phyloP scores from a whole-genome alignment of 2,888 invertebrate genomes.

The Listrodromus nycthemerus region DNA sequence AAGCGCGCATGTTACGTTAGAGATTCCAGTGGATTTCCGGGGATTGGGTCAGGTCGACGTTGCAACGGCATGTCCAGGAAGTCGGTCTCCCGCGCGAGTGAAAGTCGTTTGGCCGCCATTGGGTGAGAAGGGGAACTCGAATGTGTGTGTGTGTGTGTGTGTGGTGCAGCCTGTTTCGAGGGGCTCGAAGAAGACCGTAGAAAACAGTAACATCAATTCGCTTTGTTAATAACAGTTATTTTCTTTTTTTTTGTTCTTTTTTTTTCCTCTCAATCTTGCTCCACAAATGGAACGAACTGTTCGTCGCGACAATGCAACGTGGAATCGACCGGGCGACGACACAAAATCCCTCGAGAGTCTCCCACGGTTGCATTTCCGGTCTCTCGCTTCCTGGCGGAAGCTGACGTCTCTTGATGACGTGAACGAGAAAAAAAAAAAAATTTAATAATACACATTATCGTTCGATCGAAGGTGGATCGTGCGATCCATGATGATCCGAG shows the following conservation, averaged over 20 bases:
- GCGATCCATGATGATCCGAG: background rate
- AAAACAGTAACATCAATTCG: too few relatives aligned
- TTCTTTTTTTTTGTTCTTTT: background rate
- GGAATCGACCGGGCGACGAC: conserved; percentile 27
- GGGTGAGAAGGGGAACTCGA: conserved; percentile 40
- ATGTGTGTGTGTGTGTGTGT: conserved; percentile 25
- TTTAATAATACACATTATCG: background rate
- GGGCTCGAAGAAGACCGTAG: conserved; percentile 30
- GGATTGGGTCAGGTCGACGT: conserved; percentile 50
- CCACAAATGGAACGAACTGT: background rate
- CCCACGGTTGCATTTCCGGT: conserved; percentile 51
- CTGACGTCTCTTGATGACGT: background rate
- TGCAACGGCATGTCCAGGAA: conserved; percentile 76
- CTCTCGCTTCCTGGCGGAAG: conserved; percentile 40
- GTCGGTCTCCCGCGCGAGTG: conserved; percentile 75
- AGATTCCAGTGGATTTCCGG: conserved; percentile 57
- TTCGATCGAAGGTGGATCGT: background rate
- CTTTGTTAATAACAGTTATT: conserved; percentile 1
- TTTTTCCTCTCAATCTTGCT: background rate
- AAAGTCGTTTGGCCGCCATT: conserved; percentile 77
- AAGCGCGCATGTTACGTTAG: conserved; percentile 43
- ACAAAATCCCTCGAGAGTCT: conserved; percentile 12
- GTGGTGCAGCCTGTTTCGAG: conserved; percentile 34
- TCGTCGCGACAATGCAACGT: background rate
- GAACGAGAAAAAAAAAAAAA: conserved; percentile 1